Base-by-base conservation (phyloP, 2,113 vertebrate genomes). In the Carassius auratus region DNA sequence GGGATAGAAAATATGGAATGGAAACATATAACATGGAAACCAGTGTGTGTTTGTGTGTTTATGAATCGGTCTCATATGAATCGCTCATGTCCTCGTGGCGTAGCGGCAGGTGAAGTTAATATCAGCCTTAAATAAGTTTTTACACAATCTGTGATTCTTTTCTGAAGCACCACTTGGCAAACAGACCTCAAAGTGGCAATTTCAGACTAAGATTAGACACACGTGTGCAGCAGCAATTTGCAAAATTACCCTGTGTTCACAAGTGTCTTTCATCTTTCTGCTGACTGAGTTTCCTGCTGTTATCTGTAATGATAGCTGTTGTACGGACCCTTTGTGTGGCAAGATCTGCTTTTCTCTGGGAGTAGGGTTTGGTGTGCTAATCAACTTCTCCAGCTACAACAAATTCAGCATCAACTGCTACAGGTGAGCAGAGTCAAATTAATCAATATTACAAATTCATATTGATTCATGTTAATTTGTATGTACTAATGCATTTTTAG, bases 371-470 rank as follows among this genome's bases (percentile, higher is more conserved):
- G 96, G 96, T 93, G 95, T 96, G 93, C 94, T 96, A 93, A 96
- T 96, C 85, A 95, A 95, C 74, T 96, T 96, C 93, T 95, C 96
- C 89, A 96, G 96, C 92, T 96, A 96, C 93, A 96, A 96, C 93
- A 96, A 96, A 95, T 96, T 96, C 92, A 94, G 93, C 93, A 96
- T 96, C 94, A 96, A 96, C 93, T 96, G 96, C 87, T 96, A 96
- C 93, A 96, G 95, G 95, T 96, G 92, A 87, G 88, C 38, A 68
- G 14, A 61, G 15, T 30, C 30, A 30, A 30, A 30, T 30, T 30
- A 30, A 30, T 30, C 30, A 30, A 30, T 30, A 30, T 30, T 30
- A 30, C 30, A 30, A 30, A 30, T 30, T 30, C 1, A 2, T 33
- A 66, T 66, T 7, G 19, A 8, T 69, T 17, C 15, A 69, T 69